Evolutionary conservation across 2,888 invertebrate species (phyloP).

Genomic region (Pammene fasciana): DNA sequence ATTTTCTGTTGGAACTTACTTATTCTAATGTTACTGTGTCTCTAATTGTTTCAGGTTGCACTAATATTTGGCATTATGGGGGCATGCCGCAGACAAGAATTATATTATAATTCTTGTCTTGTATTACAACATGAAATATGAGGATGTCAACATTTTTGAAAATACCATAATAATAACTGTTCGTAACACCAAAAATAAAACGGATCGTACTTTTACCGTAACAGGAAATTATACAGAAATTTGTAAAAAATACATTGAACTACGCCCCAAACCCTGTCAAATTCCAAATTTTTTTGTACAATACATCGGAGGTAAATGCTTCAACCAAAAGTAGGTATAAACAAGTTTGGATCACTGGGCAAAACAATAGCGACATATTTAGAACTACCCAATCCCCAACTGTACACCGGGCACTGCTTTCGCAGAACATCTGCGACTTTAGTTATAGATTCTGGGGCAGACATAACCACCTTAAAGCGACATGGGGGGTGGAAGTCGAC

Average conservation of each 20-base stretch:
- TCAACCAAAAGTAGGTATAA: conserved; percentile 8
- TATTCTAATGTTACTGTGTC: background rate
- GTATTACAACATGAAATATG: conserved; percentile 2
- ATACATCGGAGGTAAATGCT: conserved; percentile 13
- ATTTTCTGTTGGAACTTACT: background rate
- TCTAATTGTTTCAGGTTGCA: background rate
- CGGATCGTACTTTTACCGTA: conserved; percentile 11
- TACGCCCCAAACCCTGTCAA: background rate
- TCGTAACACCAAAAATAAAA: conserved; percentile 11
- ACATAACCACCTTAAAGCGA: too few species aligned
- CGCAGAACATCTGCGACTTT: background rate
- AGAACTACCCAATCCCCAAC: conserved; percentile 1
- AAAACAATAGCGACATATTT: conserved; percentile 7
- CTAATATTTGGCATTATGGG: conserved; percentile 2
- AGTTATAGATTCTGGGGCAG: too few species aligned
- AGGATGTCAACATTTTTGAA: too few species aligned
- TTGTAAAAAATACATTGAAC: conserved; percentile 16
- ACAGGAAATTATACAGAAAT: background rate
- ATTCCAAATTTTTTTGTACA: conserved; percentile 9
- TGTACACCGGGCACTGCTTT: background rate
- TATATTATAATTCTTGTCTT: too few species aligned
- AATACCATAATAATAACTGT: too few species aligned
- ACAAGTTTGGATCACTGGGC: conserved; percentile 17
- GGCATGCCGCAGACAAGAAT: conserved; percentile 11
- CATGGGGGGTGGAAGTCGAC: too few species aligned